Base-by-base conservation (phyloP, 2,113 vertebrate species). In the Vidua macroura region DNA sequence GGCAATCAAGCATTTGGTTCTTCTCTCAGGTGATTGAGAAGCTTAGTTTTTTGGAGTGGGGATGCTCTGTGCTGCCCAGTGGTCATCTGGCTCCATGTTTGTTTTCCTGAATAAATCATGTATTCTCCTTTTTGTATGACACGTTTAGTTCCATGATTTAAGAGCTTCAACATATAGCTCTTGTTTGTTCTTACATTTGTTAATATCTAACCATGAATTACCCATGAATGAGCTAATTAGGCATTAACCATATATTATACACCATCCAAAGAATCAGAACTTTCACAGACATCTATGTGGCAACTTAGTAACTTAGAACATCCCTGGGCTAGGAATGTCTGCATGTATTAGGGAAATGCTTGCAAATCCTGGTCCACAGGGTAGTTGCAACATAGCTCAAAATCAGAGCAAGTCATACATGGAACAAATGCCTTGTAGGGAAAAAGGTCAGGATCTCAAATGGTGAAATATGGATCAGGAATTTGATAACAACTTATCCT, bases 161-260 rank as follows among this genome's bases (percentile, higher is more conserved):
- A 92, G 95, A 91, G 72, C 19, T 79, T 52, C 89, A 96, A 82
- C 86, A 19, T 90, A 78, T 8, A 96, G 81, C 86, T 95, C 52
- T 73, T 35, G 33, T 88, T 96, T 84, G 95, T 93, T 95, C 92
- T 96, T 96, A 93, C 75, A 95, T 95, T 97, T 96, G 88, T 97
- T 97, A 96, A 96, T 96, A 97, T 95, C 95, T 93, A 87, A 94
- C 91, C 92, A 90, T 97, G 94, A 98, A 97, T 98, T 97, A 98
- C 95, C 96, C 79, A 91, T 70, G 76, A 96, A 97, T 16, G 92
- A 92, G 88, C 94, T 97, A 97, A 97, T 97, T 96, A 91, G 83
- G 79, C 88, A 97, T 97, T 98, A 96, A 93, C 90, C 69, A 56
- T 94, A 81, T 94, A 95, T 96, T 95, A 90, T 53, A 88, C 82